A percentile compares a stretch with the other conserved stretches of the same genome.
Conservation (phyloP, 2,888 invertebrate genomes). For the Temnothorax unifasciatus region DNA sequence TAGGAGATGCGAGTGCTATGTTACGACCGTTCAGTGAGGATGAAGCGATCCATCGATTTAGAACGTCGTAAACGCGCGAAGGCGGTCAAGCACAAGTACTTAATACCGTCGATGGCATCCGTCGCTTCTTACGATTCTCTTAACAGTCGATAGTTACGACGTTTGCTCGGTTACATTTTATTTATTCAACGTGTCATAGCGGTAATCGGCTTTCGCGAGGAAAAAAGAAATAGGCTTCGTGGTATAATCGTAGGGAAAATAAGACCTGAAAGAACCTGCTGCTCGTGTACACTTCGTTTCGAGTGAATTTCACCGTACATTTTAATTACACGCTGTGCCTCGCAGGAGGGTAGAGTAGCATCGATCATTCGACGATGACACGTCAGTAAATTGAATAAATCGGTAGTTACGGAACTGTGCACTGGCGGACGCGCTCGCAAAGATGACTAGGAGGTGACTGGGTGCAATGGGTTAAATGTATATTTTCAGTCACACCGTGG, state of each 20-base stretch:
- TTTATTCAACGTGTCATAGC: background rate
- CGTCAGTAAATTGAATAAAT: slow-evolving; percentile 45
- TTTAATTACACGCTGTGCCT: slow-evolving; percentile 28
- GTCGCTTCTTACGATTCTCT: slow-evolving; percentile 22
- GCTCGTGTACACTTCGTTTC: background rate
- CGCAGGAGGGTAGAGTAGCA: slow-evolving; percentile 3
- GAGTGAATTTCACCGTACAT: slow-evolving; percentile 25
- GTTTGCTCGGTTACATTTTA: slow-evolving; percentile 28
- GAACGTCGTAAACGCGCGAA: slow-evolving; percentile 40
- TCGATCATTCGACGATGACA: slow-evolving; percentile 35
- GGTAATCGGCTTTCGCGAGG: slow-evolving; percentile 14
- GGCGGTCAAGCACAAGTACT: slow-evolving; percentile 20
- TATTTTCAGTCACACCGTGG: slow-evolving; percentile 44
- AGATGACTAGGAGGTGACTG: slow-evolving; percentile 28
- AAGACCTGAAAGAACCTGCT: background rate
- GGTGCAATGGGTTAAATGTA: slow-evolving; percentile 42
- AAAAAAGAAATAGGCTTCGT: background rate
- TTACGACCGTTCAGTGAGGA: slow-evolving; percentile 21
- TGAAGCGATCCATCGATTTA: slow-evolving; percentile 44
- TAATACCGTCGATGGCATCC: background rate
- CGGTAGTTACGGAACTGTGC: background rate
- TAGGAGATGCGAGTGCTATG: slow-evolving; percentile 53
- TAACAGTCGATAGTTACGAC: slow-evolving; percentile 17
- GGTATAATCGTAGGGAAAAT: background rate
- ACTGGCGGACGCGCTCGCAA: slow-evolving; percentile 17